Evolutionary conservation across 2,797 vertebrate genomes (phyloP).

Genomic region (Remorina albescens): DNA sequence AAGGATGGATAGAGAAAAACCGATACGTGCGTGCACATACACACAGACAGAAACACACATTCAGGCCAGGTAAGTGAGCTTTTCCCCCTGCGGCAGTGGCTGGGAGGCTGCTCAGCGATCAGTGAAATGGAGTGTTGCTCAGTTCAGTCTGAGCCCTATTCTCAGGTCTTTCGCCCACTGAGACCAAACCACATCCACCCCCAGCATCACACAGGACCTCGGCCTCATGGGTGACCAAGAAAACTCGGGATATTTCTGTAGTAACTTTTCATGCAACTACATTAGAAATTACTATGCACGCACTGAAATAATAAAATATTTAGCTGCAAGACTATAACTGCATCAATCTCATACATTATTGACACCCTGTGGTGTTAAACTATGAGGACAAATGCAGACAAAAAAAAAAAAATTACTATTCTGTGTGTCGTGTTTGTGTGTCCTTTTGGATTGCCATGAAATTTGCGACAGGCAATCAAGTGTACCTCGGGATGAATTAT

Average conservation of each 20-base stretch:
- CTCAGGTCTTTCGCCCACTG: conserved; percentile 62
- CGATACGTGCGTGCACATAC: conserved; percentile 33
- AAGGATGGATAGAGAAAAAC: conserved; percentile 30
- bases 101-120: conserved; percentile 79
- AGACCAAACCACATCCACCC: conserved; percentile 55
- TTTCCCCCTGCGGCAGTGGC: conserved; percentile 66
- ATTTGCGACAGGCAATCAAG: not conserved
- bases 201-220: conserved; percentile 47
- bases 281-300: not conserved
- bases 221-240: conserved; percentile 49
- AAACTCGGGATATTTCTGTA: conserved; percentile 31
- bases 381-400: no score
- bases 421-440: no score
- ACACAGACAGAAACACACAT: conserved; percentile 51
- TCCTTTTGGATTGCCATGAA: not conserved
- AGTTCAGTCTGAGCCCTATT: conserved; percentile 72
- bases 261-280: conserved; percentile 11
- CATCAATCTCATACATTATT: no score
- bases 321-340: no score
- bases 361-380: no score
- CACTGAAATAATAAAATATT: no score
- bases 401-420: no score
- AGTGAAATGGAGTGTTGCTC: conserved; percentile 80
- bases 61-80: conserved; percentile 73
- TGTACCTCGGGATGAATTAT: not conserved